phyloP scores from a whole-genome alignment of 2,797 vertebrate genomes.

The Kryptopterus vitreolus region DNA sequence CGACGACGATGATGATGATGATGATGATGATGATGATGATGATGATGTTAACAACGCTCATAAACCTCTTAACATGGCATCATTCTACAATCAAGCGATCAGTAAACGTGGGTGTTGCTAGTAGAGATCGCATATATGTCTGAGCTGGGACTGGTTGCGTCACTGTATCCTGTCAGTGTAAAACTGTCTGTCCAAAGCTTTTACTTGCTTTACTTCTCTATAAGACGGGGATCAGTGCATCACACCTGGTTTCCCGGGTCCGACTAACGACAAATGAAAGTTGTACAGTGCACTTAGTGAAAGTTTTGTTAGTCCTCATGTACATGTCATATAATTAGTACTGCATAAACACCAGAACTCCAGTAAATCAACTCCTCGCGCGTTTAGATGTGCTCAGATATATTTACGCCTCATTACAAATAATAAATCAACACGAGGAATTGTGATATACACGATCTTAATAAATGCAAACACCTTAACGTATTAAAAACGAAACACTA shows the following conservation, averaged over 20 bases:
- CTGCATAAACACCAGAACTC: not conserved
- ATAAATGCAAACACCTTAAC: not conserved
- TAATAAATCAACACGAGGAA: not conserved
- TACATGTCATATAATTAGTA: not conserved
- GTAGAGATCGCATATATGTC: not conserved
- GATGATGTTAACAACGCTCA: not conserved
- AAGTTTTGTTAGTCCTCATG: not conserved
- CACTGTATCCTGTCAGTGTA: not conserved
- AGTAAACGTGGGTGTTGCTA: not conserved
- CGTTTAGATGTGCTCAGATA: not conserved
- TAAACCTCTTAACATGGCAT: not conserved
- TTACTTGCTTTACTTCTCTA: constrained; percentile 2
- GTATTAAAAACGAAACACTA: not conserved
- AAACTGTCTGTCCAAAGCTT: not conserved
- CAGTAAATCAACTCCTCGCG: not conserved
- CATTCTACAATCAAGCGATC: not conserved
- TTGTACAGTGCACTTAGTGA: not conserved
- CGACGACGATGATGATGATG: not conserved
- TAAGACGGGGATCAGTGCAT: not conserved
- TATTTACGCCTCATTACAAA: not conserved
- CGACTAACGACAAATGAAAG: not conserved
- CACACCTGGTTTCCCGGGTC: not conserved
- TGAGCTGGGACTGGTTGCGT: not conserved
- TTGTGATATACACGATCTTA: not conserved
- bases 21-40: not conserved